phyloP scores from a whole-genome alignment of 1,140 invertebrate species.

The Nautilus pompilius region DNA sequence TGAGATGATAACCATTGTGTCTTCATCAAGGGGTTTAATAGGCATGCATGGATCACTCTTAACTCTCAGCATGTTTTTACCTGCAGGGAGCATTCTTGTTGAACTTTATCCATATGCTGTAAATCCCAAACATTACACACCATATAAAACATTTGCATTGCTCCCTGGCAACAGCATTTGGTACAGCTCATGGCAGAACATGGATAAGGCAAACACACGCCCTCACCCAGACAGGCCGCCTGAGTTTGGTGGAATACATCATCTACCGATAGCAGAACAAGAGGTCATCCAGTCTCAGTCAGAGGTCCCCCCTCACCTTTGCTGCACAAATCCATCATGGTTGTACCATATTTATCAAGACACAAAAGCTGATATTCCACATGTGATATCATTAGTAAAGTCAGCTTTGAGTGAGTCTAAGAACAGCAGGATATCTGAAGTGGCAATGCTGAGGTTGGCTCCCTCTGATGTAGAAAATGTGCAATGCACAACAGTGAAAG shows the following conservation, averaged over 20 bases:
- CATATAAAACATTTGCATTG: slow-evolving; percentile 54
- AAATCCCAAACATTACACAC: slow-evolving; percentile 55
- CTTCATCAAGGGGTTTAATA: slow-evolving; percentile 68
- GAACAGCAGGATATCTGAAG: too few species aligned
- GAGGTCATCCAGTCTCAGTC: slow-evolving; percentile 41
- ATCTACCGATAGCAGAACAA: slow-evolving; percentile 48
- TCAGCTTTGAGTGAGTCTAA: slow-evolving; percentile 11
- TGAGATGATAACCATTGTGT: slow-evolving; percentile 48
- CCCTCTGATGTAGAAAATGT: slow-evolving; percentile 11
- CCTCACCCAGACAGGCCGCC: slow-evolving; percentile 48
- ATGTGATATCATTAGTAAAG: slow-evolving; percentile 27
- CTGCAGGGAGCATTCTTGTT: slow-evolving; percentile 90
- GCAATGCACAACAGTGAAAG: slow-evolving; percentile 6
- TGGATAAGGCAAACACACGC: slow-evolving; percentile 40
- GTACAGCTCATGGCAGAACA: slow-evolving; percentile 57
- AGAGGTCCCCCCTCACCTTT: slow-evolving; percentile 54
- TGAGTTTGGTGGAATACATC: slow-evolving; percentile 52
- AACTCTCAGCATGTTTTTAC: slow-evolving; percentile 88
- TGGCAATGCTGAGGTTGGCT: too few species aligned
- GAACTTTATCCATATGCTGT: slow-evolving; percentile 74
- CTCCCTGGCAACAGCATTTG: slow-evolving; percentile 43
- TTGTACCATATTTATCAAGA: slow-evolving; percentile 62
- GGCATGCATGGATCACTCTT: slow-evolving; percentile 96
- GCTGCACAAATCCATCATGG: slow-evolving; percentile 59
- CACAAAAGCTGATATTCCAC: slow-evolving; percentile 53